Evolutionary conservation across 1,140 invertebrate genomes (phyloP), one percentile per base, ranked within the genome.

Genomic region (Asbolus verrucosus): DNA sequence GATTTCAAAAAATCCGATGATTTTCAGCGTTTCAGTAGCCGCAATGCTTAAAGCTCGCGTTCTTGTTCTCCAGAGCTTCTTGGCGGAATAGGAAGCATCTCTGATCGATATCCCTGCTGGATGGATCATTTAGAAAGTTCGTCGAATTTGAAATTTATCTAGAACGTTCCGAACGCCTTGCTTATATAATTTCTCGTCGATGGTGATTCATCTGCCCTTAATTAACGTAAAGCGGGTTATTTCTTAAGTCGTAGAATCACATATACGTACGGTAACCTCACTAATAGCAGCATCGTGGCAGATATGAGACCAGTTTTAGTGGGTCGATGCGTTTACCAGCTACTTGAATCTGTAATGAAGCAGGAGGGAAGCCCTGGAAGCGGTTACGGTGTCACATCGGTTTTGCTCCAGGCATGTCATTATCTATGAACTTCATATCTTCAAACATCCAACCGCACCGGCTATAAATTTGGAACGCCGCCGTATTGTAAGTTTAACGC

Each of bases 351-450:
- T 63, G 33, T 63, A 63, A 63, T 63, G 61, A 63, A 63, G 33
- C 61, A 63, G 11, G 33, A 41, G 31, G 41, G 61, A 41, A 39
- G 24, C 33, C 61, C 39, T 63, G 61, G 39, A 63, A 38, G 39
- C 39, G 14, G 61, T 63, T 63, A 63, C 33, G 33, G 36, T 39
- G 33, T 63, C 61, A 39, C 61, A 63, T 63, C 61, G 39, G 61
- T 63, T 63, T 63, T 39, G 31, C 61, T 63, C 19, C 61, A 21
- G 61, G 61, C 61, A 63, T 63, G 61, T 39, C 61, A 39, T 63
- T 63, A 63, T 63, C 61, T 63, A 63, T 63, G 61, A 63, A 63
- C 39, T 63, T 54, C 46, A 54, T 54, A 54, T 54, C 46, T 54
- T 54, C 46, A 21, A 27, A 54, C 27, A 54, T 54, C 46, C 46